These are phyloP conservation scores for Heliconius nattereri DNA, from an alignment of 1,140 invertebrate genomes.

Conservation along the genomic window DNA sequence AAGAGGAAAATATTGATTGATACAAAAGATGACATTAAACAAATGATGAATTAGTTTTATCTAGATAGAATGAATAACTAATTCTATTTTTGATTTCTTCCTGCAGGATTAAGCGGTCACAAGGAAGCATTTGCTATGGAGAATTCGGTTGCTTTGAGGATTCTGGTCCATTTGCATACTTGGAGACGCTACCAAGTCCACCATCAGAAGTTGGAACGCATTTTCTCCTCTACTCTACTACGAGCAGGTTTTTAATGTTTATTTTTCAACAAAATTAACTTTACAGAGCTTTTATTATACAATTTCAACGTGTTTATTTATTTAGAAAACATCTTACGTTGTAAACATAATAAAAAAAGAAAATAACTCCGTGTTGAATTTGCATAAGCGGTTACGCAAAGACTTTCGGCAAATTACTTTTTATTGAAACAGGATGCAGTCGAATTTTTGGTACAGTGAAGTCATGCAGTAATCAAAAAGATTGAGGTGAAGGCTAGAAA, in stretches of 20 bases:
- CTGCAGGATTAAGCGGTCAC: slow-evolving; percentile 83
- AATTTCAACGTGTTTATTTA: neutral
- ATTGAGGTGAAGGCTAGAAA: neutral
- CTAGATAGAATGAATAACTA: neutral
- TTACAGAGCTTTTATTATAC: neutral
- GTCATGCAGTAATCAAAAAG: slow-evolving; percentile 15
- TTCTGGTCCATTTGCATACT: slow-evolving; percentile 93
- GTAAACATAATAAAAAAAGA: neutral
- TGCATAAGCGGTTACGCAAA: slow-evolving; percentile 1
- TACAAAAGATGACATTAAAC: too few relatives aligned
- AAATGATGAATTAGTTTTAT: too few relatives aligned
- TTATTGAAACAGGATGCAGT: slow-evolving; percentile 14
- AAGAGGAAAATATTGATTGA: too few relatives aligned
- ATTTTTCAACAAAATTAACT: neutral
- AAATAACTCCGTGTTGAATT: neutral
- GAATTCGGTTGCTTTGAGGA: slow-evolving; percentile 97
- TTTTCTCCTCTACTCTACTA: slow-evolving; percentile 86
- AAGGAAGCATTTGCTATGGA: slow-evolving; percentile 92
- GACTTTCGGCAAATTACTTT: neutral
- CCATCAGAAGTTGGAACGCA: slow-evolving; percentile 93
- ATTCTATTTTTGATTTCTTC: neutral
- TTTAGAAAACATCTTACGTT: slow-evolving; percentile 5
- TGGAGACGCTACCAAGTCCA: slow-evolving; percentile 93
- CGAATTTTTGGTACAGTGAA: slow-evolving; percentile 4
- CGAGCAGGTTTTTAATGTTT: slow-evolving; percentile 73